phyloP scores from a whole-genome alignment of 2,797 vertebrate species.

The Lophotriccus pileatus region DNA sequence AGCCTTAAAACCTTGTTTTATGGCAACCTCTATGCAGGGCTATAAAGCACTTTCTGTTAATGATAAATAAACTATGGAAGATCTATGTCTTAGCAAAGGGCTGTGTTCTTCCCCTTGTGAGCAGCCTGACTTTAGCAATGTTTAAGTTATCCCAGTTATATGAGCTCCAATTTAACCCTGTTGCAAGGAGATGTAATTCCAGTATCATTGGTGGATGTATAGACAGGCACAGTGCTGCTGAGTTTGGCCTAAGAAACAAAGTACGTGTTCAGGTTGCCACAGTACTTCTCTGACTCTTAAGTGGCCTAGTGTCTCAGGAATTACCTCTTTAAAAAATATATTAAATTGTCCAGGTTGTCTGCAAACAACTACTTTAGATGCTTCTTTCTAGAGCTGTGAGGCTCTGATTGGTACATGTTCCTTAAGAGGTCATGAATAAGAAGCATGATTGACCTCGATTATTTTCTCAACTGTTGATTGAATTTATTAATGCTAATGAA shows the following conservation, averaged over 20 bases:
- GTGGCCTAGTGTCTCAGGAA: neutral
- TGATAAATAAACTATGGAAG: slow-evolving; percentile 74
- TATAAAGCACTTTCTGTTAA: slow-evolving; percentile 77
- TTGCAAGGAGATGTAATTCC: neutral
- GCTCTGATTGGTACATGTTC: neutral
- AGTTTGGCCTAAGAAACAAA: neutral
- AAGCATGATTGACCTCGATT: neutral
- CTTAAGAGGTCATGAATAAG: neutral
- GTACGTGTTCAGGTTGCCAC: neutral
- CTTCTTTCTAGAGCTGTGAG: neutral
- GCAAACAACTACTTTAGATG: neutral
- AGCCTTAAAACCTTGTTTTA: slow-evolving; percentile 79
- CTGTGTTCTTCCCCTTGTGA: slow-evolving; percentile 41
- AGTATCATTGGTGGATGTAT: neutral
- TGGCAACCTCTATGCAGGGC: slow-evolving; percentile 77
- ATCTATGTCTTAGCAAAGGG: slow-evolving; percentile 49
- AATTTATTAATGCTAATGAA: slow-evolving; percentile 11
- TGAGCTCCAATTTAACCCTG: neutral
- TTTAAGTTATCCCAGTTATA: slow-evolving; percentile 27
- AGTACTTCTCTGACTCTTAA: neutral
- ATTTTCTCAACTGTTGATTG: slow-evolving; percentile 3
- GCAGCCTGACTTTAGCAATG: slow-evolving; percentile 46
- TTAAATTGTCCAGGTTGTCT: neutral
- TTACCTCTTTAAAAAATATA: neutral
- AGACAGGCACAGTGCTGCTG: neutral